These are phyloP conservation scores for Macrotrachela quadricornifera DNA, from an alignment of 1,140 invertebrate genomes.

Conservation along the genomic window DNA sequence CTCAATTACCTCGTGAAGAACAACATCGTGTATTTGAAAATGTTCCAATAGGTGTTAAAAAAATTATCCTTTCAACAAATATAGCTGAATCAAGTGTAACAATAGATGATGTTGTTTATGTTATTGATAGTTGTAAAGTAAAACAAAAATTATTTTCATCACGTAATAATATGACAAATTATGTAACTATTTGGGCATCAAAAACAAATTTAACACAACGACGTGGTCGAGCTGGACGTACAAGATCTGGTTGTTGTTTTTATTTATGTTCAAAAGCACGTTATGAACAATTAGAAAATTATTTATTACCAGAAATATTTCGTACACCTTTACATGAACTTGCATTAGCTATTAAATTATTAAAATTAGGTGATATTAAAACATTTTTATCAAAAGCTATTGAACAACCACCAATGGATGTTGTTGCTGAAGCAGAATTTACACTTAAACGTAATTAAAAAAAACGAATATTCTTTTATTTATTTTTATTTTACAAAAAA, in stretches of 20 bases:
- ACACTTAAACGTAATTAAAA: too few relatives aligned
- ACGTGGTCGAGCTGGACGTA: constrained; percentile 68
- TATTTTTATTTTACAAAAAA: too few relatives aligned
- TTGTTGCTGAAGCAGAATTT: constrained; percentile 29
- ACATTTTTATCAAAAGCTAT: constrained; percentile 32
- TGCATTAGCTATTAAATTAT: constrained; percentile 32
- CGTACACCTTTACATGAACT: constrained; percentile 70
- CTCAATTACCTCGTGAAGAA: not conserved
- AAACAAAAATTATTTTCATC: constrained; percentile 18
- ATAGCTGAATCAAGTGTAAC: constrained; percentile 35
- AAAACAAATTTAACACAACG: constrained; percentile 71
- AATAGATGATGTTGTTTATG: constrained; percentile 31
- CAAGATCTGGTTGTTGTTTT: constrained; percentile 56
- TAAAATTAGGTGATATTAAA: constrained; percentile 16
- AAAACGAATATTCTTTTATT: too few relatives aligned
- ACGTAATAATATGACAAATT: constrained; percentile 33
- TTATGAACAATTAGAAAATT: constrained; percentile 16
- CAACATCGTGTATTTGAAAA: constrained; percentile 9
- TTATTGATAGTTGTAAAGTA: constrained; percentile 30
- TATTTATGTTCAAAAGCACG: constrained; percentile 34
- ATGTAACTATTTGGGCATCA: constrained; percentile 44
- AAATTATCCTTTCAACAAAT: constrained; percentile 34
- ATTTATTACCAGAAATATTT: constrained; percentile 59
- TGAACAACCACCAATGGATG: constrained; percentile 34
- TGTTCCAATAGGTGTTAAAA: constrained; percentile 10